phyloP scores from a whole-genome alignment of 92 coral and sea anemone species.

The Paramuricea clavata region DNA sequence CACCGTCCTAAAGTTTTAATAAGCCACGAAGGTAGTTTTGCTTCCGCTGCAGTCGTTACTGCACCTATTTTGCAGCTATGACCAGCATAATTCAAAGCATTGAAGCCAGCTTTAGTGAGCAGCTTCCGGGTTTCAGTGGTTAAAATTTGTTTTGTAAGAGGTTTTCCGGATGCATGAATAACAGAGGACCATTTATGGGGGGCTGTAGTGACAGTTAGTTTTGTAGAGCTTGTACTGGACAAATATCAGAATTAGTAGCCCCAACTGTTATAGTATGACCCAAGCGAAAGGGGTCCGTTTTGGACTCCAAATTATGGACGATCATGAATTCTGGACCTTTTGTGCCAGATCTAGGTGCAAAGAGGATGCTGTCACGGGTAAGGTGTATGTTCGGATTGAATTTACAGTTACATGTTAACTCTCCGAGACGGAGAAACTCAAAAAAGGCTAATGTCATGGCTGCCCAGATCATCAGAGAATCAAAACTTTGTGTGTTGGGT shows the following conservation, averaged over 20 bases:
- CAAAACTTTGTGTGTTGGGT: conserved; percentile 37
- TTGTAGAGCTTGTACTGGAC: not conserved
- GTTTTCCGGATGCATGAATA: no score
- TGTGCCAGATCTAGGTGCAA: not conserved
- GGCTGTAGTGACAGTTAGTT: conserved; percentile 16
- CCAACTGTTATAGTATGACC: conserved; percentile 53
- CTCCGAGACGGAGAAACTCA: conserved; percentile 57
- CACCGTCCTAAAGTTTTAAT: conserved; percentile 54
- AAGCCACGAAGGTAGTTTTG: conserved; percentile 58
- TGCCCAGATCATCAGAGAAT: conserved; percentile 67
- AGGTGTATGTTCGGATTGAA: conserved; percentile 38
- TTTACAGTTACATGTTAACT: conserved; percentile 41
- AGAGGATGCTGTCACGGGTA: not conserved
- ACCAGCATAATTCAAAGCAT: conserved; percentile 30
- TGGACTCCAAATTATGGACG: conserved; percentile 37
- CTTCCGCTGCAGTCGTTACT: conserved; percentile 68
- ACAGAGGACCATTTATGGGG: conserved; percentile 35
- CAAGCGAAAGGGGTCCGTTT: conserved; percentile 64
- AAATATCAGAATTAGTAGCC: conserved; percentile 28
- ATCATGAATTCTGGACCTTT: conserved; percentile 32
- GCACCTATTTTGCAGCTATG: conserved; percentile 76
- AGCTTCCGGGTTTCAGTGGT: conserved; percentile 50
- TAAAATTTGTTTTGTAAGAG: conserved; percentile 57
- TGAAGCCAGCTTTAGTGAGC: conserved; percentile 42
- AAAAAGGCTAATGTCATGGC: conserved; percentile 66